Base-by-base conservation (phyloP, 2,888 invertebrate species). In the Arrhopalites spinosus region DNA sequence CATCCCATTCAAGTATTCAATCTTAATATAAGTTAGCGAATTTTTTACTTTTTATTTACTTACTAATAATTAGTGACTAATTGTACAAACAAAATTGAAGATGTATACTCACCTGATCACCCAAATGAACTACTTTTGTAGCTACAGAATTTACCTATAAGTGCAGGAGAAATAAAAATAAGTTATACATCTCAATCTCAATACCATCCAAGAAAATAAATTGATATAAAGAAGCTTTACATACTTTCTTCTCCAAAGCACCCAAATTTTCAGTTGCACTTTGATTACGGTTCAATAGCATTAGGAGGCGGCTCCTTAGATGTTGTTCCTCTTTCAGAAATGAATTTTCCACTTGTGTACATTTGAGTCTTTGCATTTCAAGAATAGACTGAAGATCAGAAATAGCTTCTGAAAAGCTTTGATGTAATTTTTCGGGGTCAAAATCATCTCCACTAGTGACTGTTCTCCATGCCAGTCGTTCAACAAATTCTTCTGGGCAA, bases 401-500 rank as follows among this genome's bases (percentile, higher is more conserved):
- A 53, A 98, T 97, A 1, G 96, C 94, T 86, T 95, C 93, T 61
- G 95, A 91, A 86, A 98, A 98, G 30, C 96, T 94, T 83, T 93
- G 93, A 84, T 96, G 94, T 78, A 98, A 89, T 79, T 92, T 88
- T 84, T 92, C 90, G 0, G 96, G 95, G 86, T 96, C 93, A 85
- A 96, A 94, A 80, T 90, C 89, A 29, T 91, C 89, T 64, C 90
- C 91, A 25, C 90, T 90, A 61, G 90, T 90, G 85, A 95, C 94
- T 68, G 96, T 94, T 82, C 96, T 90, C 91, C 98, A 95, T 53
- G 98, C 98, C 84, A 98, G 88, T 74, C 97, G 89, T 86, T 99
- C 98, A 0, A 99, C 96, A 88, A 98, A 98, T 85, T 98, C 98
- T 84, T 96, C 95, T 15, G 96, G 92, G 87, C 97, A 95, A 85